A percentile compares a stretch with the other conserved stretches of the same genome.
phyloP scores from a whole-genome alignment of 2,113 vertebrate species.

The Calcarius ornatus region DNA sequence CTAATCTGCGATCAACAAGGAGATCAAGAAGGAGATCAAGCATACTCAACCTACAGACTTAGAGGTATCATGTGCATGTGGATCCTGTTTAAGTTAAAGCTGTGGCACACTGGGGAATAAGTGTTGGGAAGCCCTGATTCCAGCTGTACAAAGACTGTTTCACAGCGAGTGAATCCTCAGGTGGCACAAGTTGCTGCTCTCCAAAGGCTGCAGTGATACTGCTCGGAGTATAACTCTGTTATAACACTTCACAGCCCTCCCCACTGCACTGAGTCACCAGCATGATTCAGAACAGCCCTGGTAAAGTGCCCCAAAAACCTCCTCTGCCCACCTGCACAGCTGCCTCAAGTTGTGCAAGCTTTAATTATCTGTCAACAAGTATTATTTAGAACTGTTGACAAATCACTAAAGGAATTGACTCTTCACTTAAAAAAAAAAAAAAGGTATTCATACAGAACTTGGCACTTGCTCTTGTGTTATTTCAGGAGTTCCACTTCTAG shows the following conservation, averaged over 20 bases:
- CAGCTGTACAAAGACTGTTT: background rate
- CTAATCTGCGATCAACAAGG: background rate
- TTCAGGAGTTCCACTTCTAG: slow-evolving; percentile 32
- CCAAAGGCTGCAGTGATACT: background rate
- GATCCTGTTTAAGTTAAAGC: background rate
- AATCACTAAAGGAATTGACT: slow-evolving; percentile 7
- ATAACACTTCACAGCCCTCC: background rate
- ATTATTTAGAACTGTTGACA: slow-evolving; percentile 53
- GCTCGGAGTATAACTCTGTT: rapidly evolving
- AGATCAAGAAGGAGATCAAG: background rate
- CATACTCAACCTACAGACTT: background rate
- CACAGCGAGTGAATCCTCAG: background rate
- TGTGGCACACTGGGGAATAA: background rate
- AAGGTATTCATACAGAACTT: background rate
- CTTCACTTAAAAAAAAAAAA: background rate
- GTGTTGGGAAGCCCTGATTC: background rate
- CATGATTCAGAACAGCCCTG: background rate
- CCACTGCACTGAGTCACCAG: background rate
- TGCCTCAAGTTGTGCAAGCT: background rate
- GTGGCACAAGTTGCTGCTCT: background rate
- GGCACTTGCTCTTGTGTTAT: background rate
- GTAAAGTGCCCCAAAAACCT: background rate
- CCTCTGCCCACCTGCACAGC: background rate
- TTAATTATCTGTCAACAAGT: slow-evolving; percentile 8
- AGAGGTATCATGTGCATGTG: background rate